Evolutionary conservation across 2,113 vertebrate species (phyloP).

Genomic region (Cardinalis cardinalis): DNA sequence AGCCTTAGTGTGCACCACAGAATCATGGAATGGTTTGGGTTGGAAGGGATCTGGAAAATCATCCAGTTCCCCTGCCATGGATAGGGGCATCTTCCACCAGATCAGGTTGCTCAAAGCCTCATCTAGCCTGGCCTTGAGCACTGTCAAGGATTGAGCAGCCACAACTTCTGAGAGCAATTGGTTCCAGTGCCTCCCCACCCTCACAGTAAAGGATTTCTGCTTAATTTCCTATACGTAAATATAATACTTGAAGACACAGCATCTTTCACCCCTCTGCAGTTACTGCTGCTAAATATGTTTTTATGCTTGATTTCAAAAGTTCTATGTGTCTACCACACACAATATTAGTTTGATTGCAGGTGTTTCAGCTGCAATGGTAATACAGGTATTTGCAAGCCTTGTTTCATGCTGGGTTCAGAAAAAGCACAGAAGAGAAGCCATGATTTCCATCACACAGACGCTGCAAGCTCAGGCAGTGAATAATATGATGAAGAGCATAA

Average conservation of each 20-base stretch:
- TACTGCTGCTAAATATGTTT: not conserved
- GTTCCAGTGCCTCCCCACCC: not conserved
- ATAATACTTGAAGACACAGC: not conserved
- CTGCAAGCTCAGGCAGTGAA: not conserved
- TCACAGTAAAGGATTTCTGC: not conserved
- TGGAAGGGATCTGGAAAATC: not conserved
- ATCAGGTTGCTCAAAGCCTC: not conserved
- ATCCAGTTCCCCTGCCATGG: not conserved
- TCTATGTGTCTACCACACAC: not conserved
- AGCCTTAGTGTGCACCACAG: accelerated
- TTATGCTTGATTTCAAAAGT: not conserved
- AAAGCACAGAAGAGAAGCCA: not conserved
- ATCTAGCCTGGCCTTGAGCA: not conserved
- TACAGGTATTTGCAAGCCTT: not conserved
- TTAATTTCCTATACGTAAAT: not conserved
- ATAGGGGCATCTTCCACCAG: not conserved
- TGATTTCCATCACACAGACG: not conserved
- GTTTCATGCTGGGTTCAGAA: not conserved
- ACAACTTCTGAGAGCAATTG: accelerated
- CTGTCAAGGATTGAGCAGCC: not conserved
- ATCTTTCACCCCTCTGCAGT: not conserved
- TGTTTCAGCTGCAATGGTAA: not conserved
- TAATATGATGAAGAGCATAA: not conserved
- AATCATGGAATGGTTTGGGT: not conserved
- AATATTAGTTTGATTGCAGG: not conserved